Base-by-base conservation (phyloP, 2,113 vertebrate species). In the Psittacula cyanocephala region DNA sequence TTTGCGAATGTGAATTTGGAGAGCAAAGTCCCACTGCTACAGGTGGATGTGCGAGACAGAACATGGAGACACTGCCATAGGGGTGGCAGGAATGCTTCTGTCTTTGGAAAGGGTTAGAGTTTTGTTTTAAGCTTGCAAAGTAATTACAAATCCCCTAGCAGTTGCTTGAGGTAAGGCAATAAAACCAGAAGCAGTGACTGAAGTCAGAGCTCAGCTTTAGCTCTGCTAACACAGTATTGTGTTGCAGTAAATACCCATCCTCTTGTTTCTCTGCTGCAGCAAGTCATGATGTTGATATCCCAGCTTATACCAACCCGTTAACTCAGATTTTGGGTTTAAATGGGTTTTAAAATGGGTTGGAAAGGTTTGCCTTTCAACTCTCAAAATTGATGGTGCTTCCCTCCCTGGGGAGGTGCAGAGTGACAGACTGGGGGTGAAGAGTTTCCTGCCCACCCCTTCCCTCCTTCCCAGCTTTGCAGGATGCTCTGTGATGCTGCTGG, bases 351-450 rank as follows among this genome's bases (percentile, higher is more conserved):
- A 57, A 57, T 57, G 55, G 33, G 33, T 35, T 59, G n/a, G 13
- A 24, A 35, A 16, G 22, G 33, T 59, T 35, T 35, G 22, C 18
- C 39, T 37, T 52, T 25, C 29, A 25, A 5, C n/a, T n/a, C n/a
- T 47, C 47, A 57, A 44, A 60, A n/a, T 3, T 7, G 47, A 13
- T 29, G 20, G 28, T 15, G 14, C n/a, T 47, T 79, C 46, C 25
- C 53, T 55, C 23, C 46, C 27, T 1, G 3, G 33, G 15, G 72
- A 82, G 22, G 7, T 15, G 23, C 52, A 68, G 67, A 35, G 50
- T 29, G 3, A n/a, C 5, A 20, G 59, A 37, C 0, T 2, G 9
- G 8, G 10, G 9, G 7, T n/a, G 37, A 62, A 62, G 50, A 41
- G 17, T 55, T 43, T 33, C 29, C 35, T 24, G 15, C 39, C 10